phyloP scores from a whole-genome alignment of 2,888 invertebrate species.

The Periphyllus acericola region DNA sequence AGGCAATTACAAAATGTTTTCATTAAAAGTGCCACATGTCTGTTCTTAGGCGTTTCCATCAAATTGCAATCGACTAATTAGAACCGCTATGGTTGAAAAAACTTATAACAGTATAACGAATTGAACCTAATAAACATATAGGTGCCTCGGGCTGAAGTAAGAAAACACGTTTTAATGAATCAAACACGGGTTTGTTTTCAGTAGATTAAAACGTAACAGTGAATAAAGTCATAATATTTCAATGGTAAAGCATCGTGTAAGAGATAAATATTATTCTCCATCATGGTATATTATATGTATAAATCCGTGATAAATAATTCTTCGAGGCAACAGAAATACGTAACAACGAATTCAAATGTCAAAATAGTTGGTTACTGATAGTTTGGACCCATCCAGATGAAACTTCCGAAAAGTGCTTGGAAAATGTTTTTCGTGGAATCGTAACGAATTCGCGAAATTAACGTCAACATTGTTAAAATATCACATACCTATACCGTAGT shows the following conservation, averaged over 20 bases:
- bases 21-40: too few relatives aligned
- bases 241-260: background rate
- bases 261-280: too few relatives aligned
- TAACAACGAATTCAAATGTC: background rate
- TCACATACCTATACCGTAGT: background rate
- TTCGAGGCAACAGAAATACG: background rate
- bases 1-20: too few relatives aligned
- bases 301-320: background rate
- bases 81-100: too few relatives aligned
- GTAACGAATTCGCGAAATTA: background rate
- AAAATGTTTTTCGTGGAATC: background rate
- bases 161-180: background rate
- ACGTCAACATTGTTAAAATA: background rate
- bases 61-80: too few relatives aligned
- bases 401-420: slow-evolving; percentile 5
- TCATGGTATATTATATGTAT: background rate
- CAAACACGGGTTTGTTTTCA: background rate
- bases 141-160: too few relatives aligned
- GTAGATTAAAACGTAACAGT: background rate
- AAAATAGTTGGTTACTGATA: background rate
- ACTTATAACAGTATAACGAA: too few relatives aligned
- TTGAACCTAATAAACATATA: too few relatives aligned
- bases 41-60: too few relatives aligned
- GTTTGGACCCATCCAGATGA: background rate
- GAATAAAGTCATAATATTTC: background rate